These are phyloP conservation scores for Archilochus colubris DNA, from an alignment of 2,113 vertebrate genomes.

Conservation along the genomic window DNA sequence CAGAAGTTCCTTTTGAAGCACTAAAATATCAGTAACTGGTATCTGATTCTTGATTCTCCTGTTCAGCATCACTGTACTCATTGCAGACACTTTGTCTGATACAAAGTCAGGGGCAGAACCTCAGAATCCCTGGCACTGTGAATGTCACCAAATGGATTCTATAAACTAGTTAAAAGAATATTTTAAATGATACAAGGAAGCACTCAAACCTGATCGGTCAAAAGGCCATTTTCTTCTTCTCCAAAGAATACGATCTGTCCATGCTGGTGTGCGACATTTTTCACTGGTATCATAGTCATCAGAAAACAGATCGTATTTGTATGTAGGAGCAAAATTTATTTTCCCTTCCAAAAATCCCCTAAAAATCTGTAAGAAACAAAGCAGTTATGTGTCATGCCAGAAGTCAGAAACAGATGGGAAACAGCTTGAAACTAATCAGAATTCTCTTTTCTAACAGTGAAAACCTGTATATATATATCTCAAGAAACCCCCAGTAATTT, in stretches of 20 bases:
- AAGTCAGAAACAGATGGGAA: constrained; percentile 20
- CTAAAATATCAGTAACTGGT: not conserved
- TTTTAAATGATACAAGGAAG: not conserved
- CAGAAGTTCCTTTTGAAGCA: not conserved
- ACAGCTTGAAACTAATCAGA: constrained; percentile 1
- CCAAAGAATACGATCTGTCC: constrained; percentile 98
- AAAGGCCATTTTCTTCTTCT: constrained; percentile 98
- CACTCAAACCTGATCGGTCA: constrained; percentile 86
- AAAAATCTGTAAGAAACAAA: constrained; percentile 84
- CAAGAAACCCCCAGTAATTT: not conserved
- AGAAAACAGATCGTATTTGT: constrained; percentile 98
- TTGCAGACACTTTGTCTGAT: not conserved
- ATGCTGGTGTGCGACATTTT: constrained; percentile 96
- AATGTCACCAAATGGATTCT: not conserved
- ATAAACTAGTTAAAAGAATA: not conserved
- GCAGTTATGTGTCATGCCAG: not conserved
- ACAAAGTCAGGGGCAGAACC: not conserved
- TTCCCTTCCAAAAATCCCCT: constrained; percentile 93
- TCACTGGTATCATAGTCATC: constrained; percentile 99
- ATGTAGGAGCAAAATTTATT: constrained; percentile 95
- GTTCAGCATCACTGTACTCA: not conserved
- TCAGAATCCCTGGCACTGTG: not conserved
- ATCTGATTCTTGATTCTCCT: not conserved
- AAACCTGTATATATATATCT: not conserved
- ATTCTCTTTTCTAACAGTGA: not conserved